phyloP scores from a whole-genome alignment of 2,113 vertebrate species.

The Percina caprodes region DNA sequence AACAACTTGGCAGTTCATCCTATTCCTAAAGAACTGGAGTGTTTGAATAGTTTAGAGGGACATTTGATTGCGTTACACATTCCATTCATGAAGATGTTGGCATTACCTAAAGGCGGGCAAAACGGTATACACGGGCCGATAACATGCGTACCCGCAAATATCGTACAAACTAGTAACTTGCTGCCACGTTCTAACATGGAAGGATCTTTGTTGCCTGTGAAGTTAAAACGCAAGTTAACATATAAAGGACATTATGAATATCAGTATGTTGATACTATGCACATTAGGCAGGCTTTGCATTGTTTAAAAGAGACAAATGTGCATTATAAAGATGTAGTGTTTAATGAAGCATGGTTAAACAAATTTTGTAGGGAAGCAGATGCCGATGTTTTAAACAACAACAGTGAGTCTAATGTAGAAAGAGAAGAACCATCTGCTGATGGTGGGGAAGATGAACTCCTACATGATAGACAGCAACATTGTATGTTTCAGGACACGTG shows the following conservation, averaged over 20 bases:
- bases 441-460: not conserved
- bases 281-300: not conserved
- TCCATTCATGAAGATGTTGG: conserved; percentile 29
- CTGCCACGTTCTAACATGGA: conserved; percentile 1
- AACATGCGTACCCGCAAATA: not conserved
- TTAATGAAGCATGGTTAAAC: conserved; percentile 2
- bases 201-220: conserved; percentile 20
- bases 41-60: conserved; percentile 20
- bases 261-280: conserved; percentile 27
- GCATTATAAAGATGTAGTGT: conserved; percentile 7
- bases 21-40: not conserved
- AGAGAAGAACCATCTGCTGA: not conserved
- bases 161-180: not conserved
- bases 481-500: conserved; percentile 4
- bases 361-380: not conserved
- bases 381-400: too few species aligned
- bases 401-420: not conserved
- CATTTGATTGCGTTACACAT: conserved; percentile 41
- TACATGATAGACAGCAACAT: not conserved
- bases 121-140: conserved; percentile 34
- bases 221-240: not conserved
- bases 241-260: conserved; percentile 26
- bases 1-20: not conserved
- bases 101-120: conserved; percentile 26
- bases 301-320: not conserved